These are phyloP conservation scores for Cariama cristata DNA, from an alignment of 2,113 vertebrate species.

Conservation along the genomic window DNA sequence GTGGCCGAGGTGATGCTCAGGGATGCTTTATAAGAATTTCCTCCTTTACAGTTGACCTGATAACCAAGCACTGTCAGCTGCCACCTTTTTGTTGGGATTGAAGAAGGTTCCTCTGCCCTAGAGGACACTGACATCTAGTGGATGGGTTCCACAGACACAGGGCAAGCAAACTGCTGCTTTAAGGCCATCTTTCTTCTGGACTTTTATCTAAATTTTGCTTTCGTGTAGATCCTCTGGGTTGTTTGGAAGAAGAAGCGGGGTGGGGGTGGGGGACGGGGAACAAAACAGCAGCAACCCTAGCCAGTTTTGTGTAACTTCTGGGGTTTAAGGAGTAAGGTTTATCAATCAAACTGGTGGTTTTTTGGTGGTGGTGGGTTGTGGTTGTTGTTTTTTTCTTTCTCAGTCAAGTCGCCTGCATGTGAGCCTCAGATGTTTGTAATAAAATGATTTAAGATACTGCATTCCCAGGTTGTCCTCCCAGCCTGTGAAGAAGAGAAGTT, in stretches of 20 bases:
- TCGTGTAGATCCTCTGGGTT: background rate
- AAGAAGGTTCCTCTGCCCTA: background rate
- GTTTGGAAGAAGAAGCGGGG: background rate
- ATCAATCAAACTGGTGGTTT: background rate
- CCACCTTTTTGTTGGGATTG: fast-evolving
- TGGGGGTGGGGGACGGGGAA: too few relatives aligned
- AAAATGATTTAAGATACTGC: background rate
- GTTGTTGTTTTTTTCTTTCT: background rate
- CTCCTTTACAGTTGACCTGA: background rate
- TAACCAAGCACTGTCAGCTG: background rate
- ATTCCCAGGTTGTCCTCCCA: background rate
- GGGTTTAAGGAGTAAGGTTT: background rate
- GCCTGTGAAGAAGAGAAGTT: background rate
- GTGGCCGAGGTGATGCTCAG: background rate
- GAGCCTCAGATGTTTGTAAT: background rate
- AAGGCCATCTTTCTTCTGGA: background rate
- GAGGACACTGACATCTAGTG: slow-evolving; percentile 69
- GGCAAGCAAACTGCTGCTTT: background rate
- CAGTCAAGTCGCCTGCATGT: background rate
- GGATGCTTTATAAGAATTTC: background rate
- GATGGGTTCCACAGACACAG: slow-evolving; percentile 2
- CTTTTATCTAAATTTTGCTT: background rate
- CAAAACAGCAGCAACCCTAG: too few relatives aligned
- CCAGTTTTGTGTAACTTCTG: background rate
- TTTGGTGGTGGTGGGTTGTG: background rate